A percentile compares a stretch with the other conserved stretches of the same genome.
Conservation (phyloP, 2,113 vertebrate species). For the Gallinago media region DNA sequence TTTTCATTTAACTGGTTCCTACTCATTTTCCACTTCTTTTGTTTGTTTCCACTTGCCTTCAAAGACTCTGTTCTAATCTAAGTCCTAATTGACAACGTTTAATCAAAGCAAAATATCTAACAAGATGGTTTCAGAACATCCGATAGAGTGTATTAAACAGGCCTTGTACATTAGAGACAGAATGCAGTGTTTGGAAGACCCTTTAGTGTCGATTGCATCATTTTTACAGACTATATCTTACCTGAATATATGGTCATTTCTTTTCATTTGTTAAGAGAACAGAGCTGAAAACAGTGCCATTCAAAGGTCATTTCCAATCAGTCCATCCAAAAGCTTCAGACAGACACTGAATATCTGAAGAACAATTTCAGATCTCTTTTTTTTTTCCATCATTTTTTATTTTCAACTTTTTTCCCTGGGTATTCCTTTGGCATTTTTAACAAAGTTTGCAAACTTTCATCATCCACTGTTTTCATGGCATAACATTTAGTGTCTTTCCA, state of each 20-base stretch:
- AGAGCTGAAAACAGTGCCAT: background rate
- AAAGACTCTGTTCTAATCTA: background rate
- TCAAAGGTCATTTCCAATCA: background rate
- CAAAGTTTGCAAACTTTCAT: background rate
- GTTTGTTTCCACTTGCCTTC: background rate
- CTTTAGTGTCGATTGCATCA: background rate
- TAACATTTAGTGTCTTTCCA: background rate
- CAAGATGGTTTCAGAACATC: background rate
- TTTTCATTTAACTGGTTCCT: background rate
- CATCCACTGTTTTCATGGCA: background rate
- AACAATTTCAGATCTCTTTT: background rate
- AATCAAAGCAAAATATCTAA: background rate
- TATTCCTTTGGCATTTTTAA: background rate
- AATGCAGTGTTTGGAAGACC: background rate
- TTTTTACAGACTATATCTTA: accelerated
- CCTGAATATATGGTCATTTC: background rate
- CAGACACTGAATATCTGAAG: background rate
- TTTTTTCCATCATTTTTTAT: background rate
- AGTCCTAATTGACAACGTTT: background rate
- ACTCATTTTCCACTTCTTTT: background rate
- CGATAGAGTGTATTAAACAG: background rate
- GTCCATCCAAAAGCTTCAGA: background rate
- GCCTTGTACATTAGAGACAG: background rate
- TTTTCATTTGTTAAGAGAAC: background rate
- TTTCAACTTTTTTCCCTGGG: background rate